These are phyloP conservation scores for Caretta caretta DNA, from an alignment of 2,113 vertebrate genomes.

Conservation along the genomic window DNA sequence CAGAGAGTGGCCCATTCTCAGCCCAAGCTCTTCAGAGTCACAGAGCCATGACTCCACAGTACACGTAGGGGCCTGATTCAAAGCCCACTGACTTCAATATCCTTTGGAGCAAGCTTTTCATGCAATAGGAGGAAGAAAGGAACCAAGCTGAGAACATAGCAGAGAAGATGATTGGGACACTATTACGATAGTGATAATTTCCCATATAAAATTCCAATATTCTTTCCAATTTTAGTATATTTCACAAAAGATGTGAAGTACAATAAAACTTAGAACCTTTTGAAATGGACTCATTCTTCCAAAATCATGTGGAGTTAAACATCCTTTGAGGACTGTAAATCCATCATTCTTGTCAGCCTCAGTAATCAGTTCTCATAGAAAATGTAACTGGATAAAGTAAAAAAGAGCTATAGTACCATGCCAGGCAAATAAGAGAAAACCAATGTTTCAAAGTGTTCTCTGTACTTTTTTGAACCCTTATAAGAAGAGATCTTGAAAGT, in stretches of 20 bases:
- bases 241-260: neutral
- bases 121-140: neutral
- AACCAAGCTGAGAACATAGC: neutral
- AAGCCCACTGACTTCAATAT: neutral
- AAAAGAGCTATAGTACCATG: neutral
- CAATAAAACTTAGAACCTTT: neutral
- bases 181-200: neutral
- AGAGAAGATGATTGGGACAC: neutral
- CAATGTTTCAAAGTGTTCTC: neutral
- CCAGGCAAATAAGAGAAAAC: neutral
- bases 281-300: neutral
- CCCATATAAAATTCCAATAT: neutral
- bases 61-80: neutral
- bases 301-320: neutral
- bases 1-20: neutral
- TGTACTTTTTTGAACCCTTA: conserved; percentile 26
- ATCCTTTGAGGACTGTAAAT: neutral
- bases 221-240: neutral
- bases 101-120: neutral
- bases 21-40: neutral
- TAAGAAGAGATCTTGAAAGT: neutral
- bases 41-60: neutral
- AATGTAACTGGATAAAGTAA: neutral
- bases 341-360: neutral
- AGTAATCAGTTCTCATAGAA: neutral